Conservation (phyloP, 2,113 vertebrate genomes). For the Halichoeres trimaculatus region DNA sequence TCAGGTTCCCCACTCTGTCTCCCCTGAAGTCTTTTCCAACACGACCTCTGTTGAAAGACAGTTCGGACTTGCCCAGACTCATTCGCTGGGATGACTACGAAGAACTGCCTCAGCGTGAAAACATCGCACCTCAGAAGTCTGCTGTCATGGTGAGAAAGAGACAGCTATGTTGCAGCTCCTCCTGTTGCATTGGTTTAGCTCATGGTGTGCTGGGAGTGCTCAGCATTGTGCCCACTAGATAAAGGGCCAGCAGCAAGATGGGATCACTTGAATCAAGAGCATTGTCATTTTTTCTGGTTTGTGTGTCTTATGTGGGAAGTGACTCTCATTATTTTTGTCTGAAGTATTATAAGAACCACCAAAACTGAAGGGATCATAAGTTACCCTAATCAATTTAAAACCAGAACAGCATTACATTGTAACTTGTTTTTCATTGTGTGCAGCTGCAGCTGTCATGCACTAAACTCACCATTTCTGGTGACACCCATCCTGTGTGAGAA, state of each 20-base stretch:
- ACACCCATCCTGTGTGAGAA: too few relatives aligned
- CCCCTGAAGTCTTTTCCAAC: slow-evolving; percentile 74
- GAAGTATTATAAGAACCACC: too few relatives aligned
- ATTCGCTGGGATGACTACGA: slow-evolving; percentile 81
- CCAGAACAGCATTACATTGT: too few relatives aligned
- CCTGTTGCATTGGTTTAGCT: not conserved
- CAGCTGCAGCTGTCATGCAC: too few relatives aligned
- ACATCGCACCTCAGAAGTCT: slow-evolving; percentile 59
- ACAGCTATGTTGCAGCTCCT: not conserved
- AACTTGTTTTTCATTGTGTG: too few relatives aligned
- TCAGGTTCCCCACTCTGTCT: slow-evolving; percentile 70
- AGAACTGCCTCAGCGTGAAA: slow-evolving; percentile 73
- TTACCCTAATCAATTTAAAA: too few relatives aligned
- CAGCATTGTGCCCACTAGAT: not conserved
- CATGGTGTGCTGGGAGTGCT: not conserved
- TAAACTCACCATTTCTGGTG: too few relatives aligned
- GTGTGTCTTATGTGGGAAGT: not conserved
- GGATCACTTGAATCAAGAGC: not conserved
- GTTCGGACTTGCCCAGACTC: slow-evolving; percentile 73
- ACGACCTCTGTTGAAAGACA: slow-evolving; percentile 58
- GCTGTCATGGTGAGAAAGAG: slow-evolving; percentile 64
- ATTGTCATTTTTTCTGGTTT: not conserved
- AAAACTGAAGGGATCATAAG: too few relatives aligned
- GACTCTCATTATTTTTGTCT: too few relatives aligned
- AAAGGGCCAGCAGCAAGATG: not conserved